phyloP scores from a whole-genome alignment of 2,113 vertebrate genomes.

The Sphaerodactylus townsendi region DNA sequence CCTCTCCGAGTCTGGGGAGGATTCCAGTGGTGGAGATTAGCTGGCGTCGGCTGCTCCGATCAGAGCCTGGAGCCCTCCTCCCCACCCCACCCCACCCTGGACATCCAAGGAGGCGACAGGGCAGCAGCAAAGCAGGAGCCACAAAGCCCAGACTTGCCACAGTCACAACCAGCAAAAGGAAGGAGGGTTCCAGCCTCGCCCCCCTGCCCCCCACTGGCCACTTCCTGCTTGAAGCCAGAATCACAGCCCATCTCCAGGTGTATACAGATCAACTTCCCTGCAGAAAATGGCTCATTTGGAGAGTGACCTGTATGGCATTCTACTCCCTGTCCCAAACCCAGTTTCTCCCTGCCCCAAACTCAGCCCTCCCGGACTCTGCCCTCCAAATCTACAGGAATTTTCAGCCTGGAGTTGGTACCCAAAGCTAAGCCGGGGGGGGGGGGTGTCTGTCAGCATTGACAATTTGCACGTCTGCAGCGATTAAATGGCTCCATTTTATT shows the following conservation, averaged over 20 bases:
- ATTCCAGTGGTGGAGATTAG: not conserved
- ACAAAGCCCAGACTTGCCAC: no score
- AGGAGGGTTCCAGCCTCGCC: no score
- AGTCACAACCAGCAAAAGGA: not conserved
- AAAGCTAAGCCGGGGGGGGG: no score
- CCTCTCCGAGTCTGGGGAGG: not conserved
- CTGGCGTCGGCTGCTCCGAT: not conserved
- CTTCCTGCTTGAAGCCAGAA: no score
- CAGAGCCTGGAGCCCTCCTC: not conserved
- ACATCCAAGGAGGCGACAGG: no score
- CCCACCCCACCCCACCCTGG: not conserved
- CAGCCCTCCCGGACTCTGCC: no score
- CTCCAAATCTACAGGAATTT: no score
- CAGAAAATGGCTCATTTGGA: no score
- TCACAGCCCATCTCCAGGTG: not conserved
- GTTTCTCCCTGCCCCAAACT: no score
- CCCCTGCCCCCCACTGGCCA: not conserved
- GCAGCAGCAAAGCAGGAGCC: not conserved
- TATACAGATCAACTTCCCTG: not conserved
- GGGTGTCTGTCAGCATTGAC: not conserved
- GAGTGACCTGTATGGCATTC: no score
- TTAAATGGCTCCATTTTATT: not conserved
- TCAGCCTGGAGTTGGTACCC: no score
- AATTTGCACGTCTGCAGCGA: not conserved
- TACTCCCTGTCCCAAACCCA: no score